Evolutionary conservation across 2,113 vertebrate species (phyloP), one percentile per base, ranked within the genome.

Genomic region (Pterophyllum scalare): DNA sequence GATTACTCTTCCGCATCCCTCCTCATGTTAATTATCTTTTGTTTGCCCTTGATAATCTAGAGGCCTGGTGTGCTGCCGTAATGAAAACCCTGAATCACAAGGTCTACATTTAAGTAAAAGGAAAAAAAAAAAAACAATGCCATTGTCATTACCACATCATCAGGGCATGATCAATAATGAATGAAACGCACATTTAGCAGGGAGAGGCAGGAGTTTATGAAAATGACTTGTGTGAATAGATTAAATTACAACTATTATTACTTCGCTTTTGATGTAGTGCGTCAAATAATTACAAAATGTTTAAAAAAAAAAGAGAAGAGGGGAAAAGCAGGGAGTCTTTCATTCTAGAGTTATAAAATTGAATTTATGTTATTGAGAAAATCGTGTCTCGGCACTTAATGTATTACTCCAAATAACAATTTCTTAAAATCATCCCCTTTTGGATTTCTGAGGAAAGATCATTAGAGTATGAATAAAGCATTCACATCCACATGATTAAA

Each of bases 211-310:
- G 89, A 97, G 96, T 98, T 98, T 97, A 96, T 97, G 97, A 98
- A 95, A 98, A 98, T 98, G 96, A 97, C 96, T 97, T 97, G 94
- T 96, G 97, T 98, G 97, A 97, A 98, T 97, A 98, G 97, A 98
- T 97, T 98, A 97, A 98, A 98, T 99, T 98, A 97, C 96, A 97
- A 97, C 97, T 97, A 97, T 98, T 98, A 99, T 97, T 97, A 97
- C 96, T 97, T 96, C 96, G 96, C 96, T 97, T 98, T 98, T 97
- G 97, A 99, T 98, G 97, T 97, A 97, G 97, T 97, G 97, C 94
- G 96, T 97, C 96, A 96, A 96, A 97, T 97, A 97, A 97, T 98
- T 98, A 97, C 96, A 97, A 97, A 96, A 97, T 96, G 95, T 97
- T 96, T 70, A 83, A 49, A 80, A 46, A 38, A 65, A 75, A 70